Base-by-base conservation (phyloP, 2,113 vertebrate genomes). In the Cynoglossus semilaevis region DNA sequence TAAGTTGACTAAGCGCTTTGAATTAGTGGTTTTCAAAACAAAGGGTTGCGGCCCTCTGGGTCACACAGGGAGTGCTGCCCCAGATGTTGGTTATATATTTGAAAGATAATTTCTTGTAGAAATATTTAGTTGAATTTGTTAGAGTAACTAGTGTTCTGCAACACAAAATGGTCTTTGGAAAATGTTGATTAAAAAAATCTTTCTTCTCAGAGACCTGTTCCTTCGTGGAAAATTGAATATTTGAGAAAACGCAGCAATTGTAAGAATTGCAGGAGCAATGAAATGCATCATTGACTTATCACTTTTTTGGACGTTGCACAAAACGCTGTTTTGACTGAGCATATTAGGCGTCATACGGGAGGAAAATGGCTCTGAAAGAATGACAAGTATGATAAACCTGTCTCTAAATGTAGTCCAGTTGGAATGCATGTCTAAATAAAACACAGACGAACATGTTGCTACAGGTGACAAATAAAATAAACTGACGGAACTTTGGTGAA, bases 381-480 rank as follows among this genome's bases (percentile, higher is more conserved):
- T 86, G 81, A 83, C 80, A 67, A 69, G 72, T 75, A 83, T 84
- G 83, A 86, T 83, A 80, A 88, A 85, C 80, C 64, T 83, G 59
- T 76, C 67, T 51, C 77, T 65, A 81, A 84, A 82, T 79, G 70
- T 58, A 73, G 82, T 77, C 76, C 80, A 72, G 70, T 73, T 71
- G 82, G 82, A 82, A 82, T 76, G 76, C 56, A 35, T 15, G n/a
- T 58, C 76, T 84, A 83, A 87, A 85, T 84, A 86, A 84, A 87
- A 86, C 77, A 72, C 76, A 82, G 83, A 83, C 63, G 76, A 84
- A 71, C 64, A 48, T 75, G 80, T 84, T 87, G 77, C 81, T 51
- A 69, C 78, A 86, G 80, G 85, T 86, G 85, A 86, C 78, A 86
- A 87, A 85, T 85, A 80, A 80, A 85, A 85, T 84, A 84, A 87